Percentiles rank a stretch among this genome's conserved stretches.
These are phyloP conservation scores for Artibeus lituratus DNA, from an alignment of 2,797 vertebrate species.

Conservation along the genomic window DNA sequence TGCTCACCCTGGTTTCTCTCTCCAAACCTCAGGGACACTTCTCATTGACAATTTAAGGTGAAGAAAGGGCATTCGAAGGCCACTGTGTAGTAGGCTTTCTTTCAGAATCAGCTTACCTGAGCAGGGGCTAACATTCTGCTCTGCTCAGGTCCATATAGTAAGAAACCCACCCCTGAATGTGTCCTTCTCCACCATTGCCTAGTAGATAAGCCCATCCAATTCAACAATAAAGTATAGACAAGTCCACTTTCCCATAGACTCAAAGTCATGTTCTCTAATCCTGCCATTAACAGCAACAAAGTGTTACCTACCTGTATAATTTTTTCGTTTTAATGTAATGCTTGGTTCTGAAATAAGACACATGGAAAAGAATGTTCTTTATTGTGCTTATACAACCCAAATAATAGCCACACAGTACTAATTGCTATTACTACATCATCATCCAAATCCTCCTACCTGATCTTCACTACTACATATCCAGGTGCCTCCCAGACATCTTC, in stretches of 20 bases:
- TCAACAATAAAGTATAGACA: background rate
- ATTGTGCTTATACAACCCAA: background rate
- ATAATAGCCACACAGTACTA: background rate
- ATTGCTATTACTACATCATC: background rate
- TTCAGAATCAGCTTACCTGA: background rate
- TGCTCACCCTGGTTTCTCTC: background rate
- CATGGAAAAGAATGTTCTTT: background rate
- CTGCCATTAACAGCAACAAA: background rate
- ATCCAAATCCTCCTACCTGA: background rate
- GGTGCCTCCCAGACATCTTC: background rate
- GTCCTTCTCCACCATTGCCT: background rate
- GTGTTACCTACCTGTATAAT: background rate
- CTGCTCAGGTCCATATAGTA: background rate
- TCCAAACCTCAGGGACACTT: background rate
- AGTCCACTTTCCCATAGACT: background rate
- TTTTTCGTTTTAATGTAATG: background rate
- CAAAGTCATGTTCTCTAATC: background rate
- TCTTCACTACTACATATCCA: background rate
- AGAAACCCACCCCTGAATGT: background rate
- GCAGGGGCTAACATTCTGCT: background rate
- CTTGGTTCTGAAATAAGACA: background rate
- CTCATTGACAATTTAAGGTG: background rate
- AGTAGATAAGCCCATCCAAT: background rate
- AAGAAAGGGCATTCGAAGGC: background rate
- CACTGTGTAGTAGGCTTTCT: background rate